Evolutionary conservation across 2,797 vertebrate genomes (phyloP), one percentile per base, ranked within the genome.

Genomic region (Molossus molossus): DNA sequence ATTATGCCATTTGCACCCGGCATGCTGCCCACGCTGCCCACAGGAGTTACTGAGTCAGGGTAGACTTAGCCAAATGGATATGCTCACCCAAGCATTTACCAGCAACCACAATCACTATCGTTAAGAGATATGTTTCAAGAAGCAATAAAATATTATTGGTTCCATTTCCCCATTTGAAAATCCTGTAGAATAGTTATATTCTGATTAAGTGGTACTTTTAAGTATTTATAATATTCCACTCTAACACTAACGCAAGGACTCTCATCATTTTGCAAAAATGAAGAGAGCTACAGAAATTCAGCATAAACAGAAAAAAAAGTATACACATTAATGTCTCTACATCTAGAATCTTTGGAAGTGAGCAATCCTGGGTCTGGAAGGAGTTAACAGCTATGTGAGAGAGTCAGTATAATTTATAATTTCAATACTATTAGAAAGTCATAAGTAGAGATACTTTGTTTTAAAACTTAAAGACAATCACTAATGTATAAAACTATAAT

Each of bases 381-480:
- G 2, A 69, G 9, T 79, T 69, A 77, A 53, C 27, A 77, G 29
- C 48, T 79, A 91, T 12, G 55, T 55, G 48, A 2, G 17, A 90
- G 3, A 83, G 20, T 79, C 4, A 37, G 20, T 64, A 20, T 81
- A 37, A 72, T 93, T 93, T 70, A 79, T 76, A 67, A 87, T 82
- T 95, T 94, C 29, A 69, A 88, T 6, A 81, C 37, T 80, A 70
- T 58, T 76, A 76, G 15, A 89, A 92, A 95, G 91, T 89, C 2
- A 37, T 27, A 85, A 70, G 21, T 94, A 72, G 45, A 82, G 87
- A 87, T 77, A 81, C 13, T 2, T 62, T 93, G 11, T 25, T 89
- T 57, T 80, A 83, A 95, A 88, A 48, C 13, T 65, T 87, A 25
- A 92, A 70, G 9, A 72, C 86, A 87, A 85, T 12, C n/a, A 72